Evolutionary conservation across 2,888 invertebrate genomes (phyloP), one percentile per base, ranked within the genome.

Genomic region (Ectemnius cavifrons): DNA sequence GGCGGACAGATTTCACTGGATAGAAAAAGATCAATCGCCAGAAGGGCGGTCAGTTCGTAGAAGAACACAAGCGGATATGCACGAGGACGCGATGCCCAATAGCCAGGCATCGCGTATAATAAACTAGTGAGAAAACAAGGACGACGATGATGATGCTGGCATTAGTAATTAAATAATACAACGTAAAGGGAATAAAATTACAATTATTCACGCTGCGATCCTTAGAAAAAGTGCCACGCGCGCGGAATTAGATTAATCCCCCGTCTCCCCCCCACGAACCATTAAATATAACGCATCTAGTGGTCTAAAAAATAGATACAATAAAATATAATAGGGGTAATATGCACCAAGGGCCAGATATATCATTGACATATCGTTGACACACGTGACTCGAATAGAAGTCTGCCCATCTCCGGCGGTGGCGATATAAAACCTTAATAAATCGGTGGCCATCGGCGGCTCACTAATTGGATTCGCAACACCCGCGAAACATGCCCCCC

Each of bases 401-500:
- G n/a, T 67, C 16, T 58, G 27, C 47, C 49, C 46, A 47, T 23
- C 46, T 58, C 14, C 59, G 20, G 23, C 46, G 16, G 16, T 63
- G 49, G 47, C 28, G 28, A 63, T 57, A 28, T 71, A 66, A 63
- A 67, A 52, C 61, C 64, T 68, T 62, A 62, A 62, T 69, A 20
- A 37, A 59, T n/a, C 56, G 27, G 37, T 52, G 61, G 28, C n/a
- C 64, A 46, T 56, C 67, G 28, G 8, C 37, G 37, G 37, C 18
- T 71, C 68, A 70, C 52, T 64, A 58, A 66, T 62, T 37, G 71
- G 73, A 68, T 58, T 68, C 70, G 71, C 69, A 75, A 69, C 71
- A 80, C 70, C n/a, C 71, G 59, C 73, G 61, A 71, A 73, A 75
- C 72, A 78, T 65, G 47, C 56, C 56, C 71, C 78, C 78, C 73